Conservation (phyloP, 2,113 vertebrate species). For the Lontra canadensis region DNA sequence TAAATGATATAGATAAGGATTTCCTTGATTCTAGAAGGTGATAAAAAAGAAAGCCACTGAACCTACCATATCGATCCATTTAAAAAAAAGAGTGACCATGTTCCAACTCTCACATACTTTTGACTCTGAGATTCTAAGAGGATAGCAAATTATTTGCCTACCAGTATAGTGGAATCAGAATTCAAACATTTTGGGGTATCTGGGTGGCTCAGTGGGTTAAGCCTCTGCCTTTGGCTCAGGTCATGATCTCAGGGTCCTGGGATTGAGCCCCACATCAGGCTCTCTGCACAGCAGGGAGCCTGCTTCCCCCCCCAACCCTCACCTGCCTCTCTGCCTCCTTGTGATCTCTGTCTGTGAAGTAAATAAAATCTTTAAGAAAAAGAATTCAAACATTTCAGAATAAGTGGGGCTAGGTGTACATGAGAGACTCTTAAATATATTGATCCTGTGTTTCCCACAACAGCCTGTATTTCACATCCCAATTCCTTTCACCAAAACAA, state of each 20-base stretch:
- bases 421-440: slow-evolving; percentile 13
- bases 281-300: too few relatives aligned
- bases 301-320: too few relatives aligned
- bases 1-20: slow-evolving; percentile 33
- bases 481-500: slow-evolving; percentile 45
- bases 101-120: slow-evolving; percentile 58
- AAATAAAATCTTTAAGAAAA: too few relatives aligned
- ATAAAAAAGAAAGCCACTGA: slow-evolving; percentile 47
- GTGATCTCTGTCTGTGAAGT: too few relatives aligned
- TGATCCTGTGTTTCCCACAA: not conserved
- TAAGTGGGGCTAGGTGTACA: not conserved
- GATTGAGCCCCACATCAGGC: too few relatives aligned
- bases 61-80: not conserved
- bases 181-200: not conserved
- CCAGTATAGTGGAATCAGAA: slow-evolving; percentile 6
- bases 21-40: slow-evolving; percentile 39
- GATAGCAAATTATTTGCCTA: slow-evolving; percentile 58
- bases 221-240: too few relatives aligned
- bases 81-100: not conserved
- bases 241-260: too few relatives aligned
- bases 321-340: too few relatives aligned
- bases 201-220: too few relatives aligned
- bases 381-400: slow-evolving; percentile 35
- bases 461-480: not conserved
- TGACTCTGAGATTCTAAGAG: slow-evolving; percentile 49